Conservation (phyloP, 2,797 vertebrate species). For the Crax fasciolata region DNA sequence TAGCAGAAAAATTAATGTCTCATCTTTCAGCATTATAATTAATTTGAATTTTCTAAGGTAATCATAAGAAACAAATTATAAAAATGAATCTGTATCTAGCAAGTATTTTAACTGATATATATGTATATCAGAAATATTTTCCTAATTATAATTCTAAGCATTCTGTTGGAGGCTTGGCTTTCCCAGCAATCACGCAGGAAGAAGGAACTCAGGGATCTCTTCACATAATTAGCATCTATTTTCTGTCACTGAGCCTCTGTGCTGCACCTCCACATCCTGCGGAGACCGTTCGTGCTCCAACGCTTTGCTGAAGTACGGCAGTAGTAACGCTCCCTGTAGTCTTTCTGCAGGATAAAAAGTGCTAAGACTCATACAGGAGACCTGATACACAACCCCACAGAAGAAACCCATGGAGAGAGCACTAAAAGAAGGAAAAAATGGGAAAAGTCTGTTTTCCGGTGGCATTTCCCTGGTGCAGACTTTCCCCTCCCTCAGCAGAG, state of each 20-base stretch:
- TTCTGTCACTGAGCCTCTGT: neutral
- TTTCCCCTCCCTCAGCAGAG: neutral
- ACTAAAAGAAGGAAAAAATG: neutral
- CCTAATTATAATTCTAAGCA: neutral
- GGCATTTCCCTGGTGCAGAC: neutral
- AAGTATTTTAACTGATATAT: neutral
- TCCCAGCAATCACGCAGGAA: neutral
- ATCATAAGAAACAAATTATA: neutral
- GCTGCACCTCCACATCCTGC: neutral
- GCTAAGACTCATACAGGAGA: neutral
- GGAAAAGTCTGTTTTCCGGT: neutral
- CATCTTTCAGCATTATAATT: neutral
- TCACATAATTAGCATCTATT: neutral
- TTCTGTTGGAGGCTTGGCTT: neutral
- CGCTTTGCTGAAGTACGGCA: too few relatives aligned
- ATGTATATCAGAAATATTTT: neutral
- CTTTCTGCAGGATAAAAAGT: neutral
- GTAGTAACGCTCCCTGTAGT: neutral
- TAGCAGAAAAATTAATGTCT: neutral
- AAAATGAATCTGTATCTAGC: neutral
- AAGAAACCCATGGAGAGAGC: neutral
- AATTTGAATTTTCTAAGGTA: neutral
- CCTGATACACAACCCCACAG: fast-evolving
- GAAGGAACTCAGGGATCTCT: neutral
- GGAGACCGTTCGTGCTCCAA: neutral